Conservation (phyloP, 2,797 vertebrate genomes). For the Chelidonichthys spinosus region DNA sequence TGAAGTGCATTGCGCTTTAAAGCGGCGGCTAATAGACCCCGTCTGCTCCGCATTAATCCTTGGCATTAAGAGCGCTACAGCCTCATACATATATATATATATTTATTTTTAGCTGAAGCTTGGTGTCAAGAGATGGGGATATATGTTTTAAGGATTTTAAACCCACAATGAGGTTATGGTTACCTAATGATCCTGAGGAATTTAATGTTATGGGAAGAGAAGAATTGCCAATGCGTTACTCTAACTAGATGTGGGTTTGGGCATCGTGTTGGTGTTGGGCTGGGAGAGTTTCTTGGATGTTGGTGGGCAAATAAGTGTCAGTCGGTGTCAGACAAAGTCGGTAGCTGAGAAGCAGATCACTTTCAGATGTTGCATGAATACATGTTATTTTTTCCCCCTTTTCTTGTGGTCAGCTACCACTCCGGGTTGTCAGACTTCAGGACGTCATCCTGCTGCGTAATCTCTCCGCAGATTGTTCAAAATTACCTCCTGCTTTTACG, state of each 20-base stretch:
- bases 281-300: conserved; percentile 17
- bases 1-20: conserved; percentile 59
- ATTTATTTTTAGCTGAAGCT: conserved; percentile 58
- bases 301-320: conserved; percentile 28
- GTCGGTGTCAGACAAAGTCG: conserved; percentile 38
- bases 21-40: conserved; percentile 58
- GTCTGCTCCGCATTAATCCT: conserved; percentile 59
- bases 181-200: conserved; percentile 55
- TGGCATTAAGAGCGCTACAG: conserved; percentile 42
- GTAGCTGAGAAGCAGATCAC: conserved; percentile 51
- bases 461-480: conserved; percentile 39
- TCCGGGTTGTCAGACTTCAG: conserved; percentile 48
- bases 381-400: background rate
- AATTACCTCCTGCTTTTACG: conserved; percentile 46
- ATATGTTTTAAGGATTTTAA: conserved; percentile 48
- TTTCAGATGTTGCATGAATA: conserved; percentile 59
- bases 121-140: conserved; percentile 20
- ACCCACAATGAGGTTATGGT: conserved; percentile 63
- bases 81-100: conserved; percentile 19
- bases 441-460: conserved; percentile 46
- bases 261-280: conserved; percentile 33
- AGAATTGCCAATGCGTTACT: conserved; percentile 33
- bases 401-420: conserved; percentile 45
- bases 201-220: conserved; percentile 33
- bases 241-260: conserved; percentile 37